phyloP scores from a whole-genome alignment of 2,113 vertebrate species.

The Forbesichthys agassizii region DNA sequence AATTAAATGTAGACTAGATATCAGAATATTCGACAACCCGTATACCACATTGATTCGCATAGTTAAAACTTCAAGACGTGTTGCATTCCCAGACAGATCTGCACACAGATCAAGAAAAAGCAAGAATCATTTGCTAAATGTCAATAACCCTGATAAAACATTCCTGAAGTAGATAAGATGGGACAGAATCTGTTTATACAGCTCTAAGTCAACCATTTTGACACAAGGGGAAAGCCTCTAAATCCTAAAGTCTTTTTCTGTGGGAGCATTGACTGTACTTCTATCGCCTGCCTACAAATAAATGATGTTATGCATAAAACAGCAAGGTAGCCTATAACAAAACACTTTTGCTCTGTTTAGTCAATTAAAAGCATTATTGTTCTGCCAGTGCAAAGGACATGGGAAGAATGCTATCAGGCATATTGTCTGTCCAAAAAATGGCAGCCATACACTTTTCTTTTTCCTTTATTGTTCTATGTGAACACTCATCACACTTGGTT shows the following conservation, averaged over 20 bases:
- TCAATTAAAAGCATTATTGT: constrained; percentile 4
- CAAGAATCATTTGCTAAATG: constrained; percentile 14
- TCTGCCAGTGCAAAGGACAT: constrained; percentile 17
- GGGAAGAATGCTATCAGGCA: constrained; percentile 26
- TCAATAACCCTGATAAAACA: constrained; percentile 26
- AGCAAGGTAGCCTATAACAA: not conserved
- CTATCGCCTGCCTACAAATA: constrained; percentile 10
- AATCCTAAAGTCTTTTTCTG: constrained; percentile 30
- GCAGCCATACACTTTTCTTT: constrained; percentile 21
- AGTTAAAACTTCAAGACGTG: not conserved
- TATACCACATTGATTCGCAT: not conserved
- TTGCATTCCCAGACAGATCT: not conserved
- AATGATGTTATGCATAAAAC: constrained; percentile 5
- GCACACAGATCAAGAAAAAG: constrained; percentile 7
- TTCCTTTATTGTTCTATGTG: constrained; percentile 5
- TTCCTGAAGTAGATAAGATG: constrained; percentile 40
- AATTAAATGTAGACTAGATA: no score
- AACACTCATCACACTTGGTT: constrained; percentile 1
- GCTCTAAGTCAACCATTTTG: constrained; percentile 44
- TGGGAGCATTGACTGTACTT: constrained; percentile 17
- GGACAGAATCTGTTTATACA: constrained; percentile 45
- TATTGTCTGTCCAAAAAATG: constrained; percentile 11
- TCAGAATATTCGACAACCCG: not conserved
- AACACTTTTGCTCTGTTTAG: not conserved
- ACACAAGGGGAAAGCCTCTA: constrained; percentile 24